Conservation (phyloP, 2,888 invertebrate genomes). For the Drosophila borborema region DNA sequence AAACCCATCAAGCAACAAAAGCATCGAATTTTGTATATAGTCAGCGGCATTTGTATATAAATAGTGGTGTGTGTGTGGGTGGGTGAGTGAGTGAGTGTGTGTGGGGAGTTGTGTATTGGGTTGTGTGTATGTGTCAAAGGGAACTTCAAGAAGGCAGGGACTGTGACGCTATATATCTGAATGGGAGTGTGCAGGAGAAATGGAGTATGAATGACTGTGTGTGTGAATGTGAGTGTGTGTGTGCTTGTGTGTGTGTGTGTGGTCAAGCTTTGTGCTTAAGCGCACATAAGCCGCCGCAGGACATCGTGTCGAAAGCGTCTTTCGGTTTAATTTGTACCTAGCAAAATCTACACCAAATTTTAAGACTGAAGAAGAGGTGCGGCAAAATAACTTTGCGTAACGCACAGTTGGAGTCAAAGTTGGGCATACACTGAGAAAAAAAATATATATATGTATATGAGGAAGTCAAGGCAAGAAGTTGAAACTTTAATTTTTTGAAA, state of each 20-base stretch:
- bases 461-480: neutral
- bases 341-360: slow-evolving; percentile 51
- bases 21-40: slow-evolving; percentile 79
- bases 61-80: slow-evolving; percentile 55
- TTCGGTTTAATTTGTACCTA: slow-evolving; percentile 67
- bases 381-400: slow-evolving; percentile 22
- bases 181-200: slow-evolving; percentile 21
- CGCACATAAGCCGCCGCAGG: slow-evolving; percentile 79
- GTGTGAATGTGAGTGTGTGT: slow-evolving; percentile 10
- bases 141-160: slow-evolving; percentile 39
- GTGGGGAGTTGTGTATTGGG: slow-evolving; percentile 1
- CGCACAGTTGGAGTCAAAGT: neutral
- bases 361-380: slow-evolving; percentile 49
- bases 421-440: slow-evolving; percentile 1
- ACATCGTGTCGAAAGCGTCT: slow-evolving; percentile 61
- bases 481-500: neutral
- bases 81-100: slow-evolving; percentile 15
- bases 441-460: neutral
- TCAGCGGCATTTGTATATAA: slow-evolving; percentile 78
- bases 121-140: slow-evolving; percentile 62
- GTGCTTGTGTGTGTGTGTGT: slow-evolving; percentile 32
- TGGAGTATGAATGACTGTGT: slow-evolving; percentile 6
- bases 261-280: slow-evolving; percentile 79
- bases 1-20: slow-evolving; percentile 58
- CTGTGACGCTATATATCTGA: slow-evolving; percentile 24